phyloP scores from a whole-genome alignment of 2,888 invertebrate genomes.

The Limenitis camilla region DNA sequence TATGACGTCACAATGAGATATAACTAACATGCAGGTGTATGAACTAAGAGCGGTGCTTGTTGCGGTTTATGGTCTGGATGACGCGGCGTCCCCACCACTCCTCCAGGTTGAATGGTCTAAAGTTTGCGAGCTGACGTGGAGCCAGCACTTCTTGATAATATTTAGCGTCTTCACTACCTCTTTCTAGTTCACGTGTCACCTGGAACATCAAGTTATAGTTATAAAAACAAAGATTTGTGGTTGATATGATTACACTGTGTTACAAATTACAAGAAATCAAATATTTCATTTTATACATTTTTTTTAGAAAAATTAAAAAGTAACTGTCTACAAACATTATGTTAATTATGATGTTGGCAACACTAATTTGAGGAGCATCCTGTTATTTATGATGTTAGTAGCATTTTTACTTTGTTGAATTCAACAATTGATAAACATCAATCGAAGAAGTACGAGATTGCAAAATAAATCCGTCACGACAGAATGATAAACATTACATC shows the following conservation, averaged over 20 bases:
- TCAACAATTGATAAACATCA: too few relatives aligned
- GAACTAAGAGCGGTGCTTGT: slow-evolving; percentile 68
- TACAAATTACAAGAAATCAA: too few relatives aligned
- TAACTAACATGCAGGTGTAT: slow-evolving; percentile 22
- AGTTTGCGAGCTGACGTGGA: slow-evolving; percentile 77
- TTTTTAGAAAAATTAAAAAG: too few relatives aligned
- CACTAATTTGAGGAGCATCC: too few relatives aligned
- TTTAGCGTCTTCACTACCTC: slow-evolving; percentile 69
- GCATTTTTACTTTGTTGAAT: too few relatives aligned
- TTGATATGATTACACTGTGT: background rate
- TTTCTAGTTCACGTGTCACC: slow-evolving; percentile 75
- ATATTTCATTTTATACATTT: too few relatives aligned
- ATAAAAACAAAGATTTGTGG: background rate
- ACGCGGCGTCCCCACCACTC: slow-evolving; percentile 83
- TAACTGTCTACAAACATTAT: too few relatives aligned
- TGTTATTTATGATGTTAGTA: too few relatives aligned
- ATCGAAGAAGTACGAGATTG: too few relatives aligned
- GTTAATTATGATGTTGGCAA: too few relatives aligned
- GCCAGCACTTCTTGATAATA: slow-evolving; percentile 79
- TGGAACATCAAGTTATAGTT: slow-evolving; percentile 35
- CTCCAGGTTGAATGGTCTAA: slow-evolving; percentile 85
- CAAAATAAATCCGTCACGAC: too few relatives aligned
- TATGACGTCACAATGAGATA: slow-evolving; percentile 32
- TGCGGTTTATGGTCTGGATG: slow-evolving; percentile 78
- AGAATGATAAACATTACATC: too few relatives aligned